Percentiles rank a stretch among this genome's conserved stretches.
Conservation (phyloP, 2,797 vertebrate genomes). For the Odontamblyopus rebecca region DNA sequence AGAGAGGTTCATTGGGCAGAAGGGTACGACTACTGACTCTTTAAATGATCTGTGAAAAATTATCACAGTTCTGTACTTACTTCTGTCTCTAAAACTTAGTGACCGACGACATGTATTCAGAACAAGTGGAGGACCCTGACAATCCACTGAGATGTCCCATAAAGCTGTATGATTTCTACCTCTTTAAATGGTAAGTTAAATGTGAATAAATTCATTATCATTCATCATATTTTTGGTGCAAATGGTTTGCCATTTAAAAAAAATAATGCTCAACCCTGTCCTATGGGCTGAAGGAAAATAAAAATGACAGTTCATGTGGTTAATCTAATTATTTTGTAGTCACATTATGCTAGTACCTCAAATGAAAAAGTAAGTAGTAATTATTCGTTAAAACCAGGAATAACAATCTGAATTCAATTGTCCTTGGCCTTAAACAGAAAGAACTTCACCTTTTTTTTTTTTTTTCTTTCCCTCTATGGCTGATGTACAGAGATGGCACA, state of each 20-base stretch:
- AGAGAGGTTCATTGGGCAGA: constrained; percentile 91
- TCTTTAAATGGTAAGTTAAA: constrained; percentile 95
- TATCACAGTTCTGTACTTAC: background rate
- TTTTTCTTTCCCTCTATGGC: constrained; percentile 13
- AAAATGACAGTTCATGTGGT: too few relatives aligned
- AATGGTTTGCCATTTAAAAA: too few relatives aligned
- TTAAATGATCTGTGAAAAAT: background rate
- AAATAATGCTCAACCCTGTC: background rate
- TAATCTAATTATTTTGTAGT: too few relatives aligned
- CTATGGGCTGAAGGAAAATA: too few relatives aligned
- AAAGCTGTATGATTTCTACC: constrained; percentile 99
- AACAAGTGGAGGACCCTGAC: constrained; percentile 94
- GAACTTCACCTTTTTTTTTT: background rate
- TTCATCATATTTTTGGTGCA: background rate
- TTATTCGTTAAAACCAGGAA: too few relatives aligned
- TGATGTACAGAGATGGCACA: constrained; percentile 18
- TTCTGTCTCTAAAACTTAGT: constrained; percentile 74
- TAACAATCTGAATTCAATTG: too few relatives aligned
- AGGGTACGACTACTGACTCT: constrained; percentile 76
- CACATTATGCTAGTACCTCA: too few relatives aligned
- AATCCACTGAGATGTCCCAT: constrained; percentile 96
- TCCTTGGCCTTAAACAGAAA: background rate
- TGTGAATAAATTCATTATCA: background rate
- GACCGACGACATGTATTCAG: constrained; percentile 97
- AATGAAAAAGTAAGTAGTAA: too few relatives aligned